These are phyloP conservation scores for Diphyllodes magnificus DNA, from an alignment of 2,113 vertebrate genomes.

Conservation along the genomic window DNA sequence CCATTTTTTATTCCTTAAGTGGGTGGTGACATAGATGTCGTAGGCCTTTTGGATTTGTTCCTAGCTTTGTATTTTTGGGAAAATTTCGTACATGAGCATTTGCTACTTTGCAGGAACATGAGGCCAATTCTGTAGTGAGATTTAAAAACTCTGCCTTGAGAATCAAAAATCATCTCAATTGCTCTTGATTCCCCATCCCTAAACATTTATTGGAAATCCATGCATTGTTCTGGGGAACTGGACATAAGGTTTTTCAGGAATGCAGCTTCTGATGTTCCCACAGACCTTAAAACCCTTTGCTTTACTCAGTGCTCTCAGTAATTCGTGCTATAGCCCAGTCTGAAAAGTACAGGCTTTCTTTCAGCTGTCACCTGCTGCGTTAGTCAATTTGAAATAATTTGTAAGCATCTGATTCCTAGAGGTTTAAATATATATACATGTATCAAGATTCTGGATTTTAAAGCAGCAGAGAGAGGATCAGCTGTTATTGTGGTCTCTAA, in stretches of 20 bases:
- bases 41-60: slow-evolving; percentile 46
- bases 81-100: neutral
- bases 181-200: neutral
- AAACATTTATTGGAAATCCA: neutral
- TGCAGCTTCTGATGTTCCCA: neutral
- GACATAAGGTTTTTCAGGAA: neutral
- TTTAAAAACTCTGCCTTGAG: neutral
- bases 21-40: slow-evolving; percentile 44
- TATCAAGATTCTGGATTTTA: slow-evolving; percentile 1
- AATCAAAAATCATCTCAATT: neutral
- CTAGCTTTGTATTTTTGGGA: slow-evolving; percentile 17
- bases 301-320: neutral
- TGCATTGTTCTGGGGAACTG: neutral
- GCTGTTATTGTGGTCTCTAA: slow-evolving; percentile 11
- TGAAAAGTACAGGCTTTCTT: neutral
- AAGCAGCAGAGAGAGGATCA: slow-evolving; percentile 10
- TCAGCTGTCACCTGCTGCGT: neutral
- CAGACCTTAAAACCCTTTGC: neutral
- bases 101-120: neutral
- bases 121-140: neutral
- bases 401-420: slow-evolving; percentile 1
- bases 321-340: neutral
- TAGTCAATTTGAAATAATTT: slow-evolving; percentile 7
- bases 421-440: neutral
- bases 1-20: slow-evolving; percentile 57